Evolutionary conservation across 2,113 vertebrate species (phyloP).

Genomic region (Indri indri): DNA sequence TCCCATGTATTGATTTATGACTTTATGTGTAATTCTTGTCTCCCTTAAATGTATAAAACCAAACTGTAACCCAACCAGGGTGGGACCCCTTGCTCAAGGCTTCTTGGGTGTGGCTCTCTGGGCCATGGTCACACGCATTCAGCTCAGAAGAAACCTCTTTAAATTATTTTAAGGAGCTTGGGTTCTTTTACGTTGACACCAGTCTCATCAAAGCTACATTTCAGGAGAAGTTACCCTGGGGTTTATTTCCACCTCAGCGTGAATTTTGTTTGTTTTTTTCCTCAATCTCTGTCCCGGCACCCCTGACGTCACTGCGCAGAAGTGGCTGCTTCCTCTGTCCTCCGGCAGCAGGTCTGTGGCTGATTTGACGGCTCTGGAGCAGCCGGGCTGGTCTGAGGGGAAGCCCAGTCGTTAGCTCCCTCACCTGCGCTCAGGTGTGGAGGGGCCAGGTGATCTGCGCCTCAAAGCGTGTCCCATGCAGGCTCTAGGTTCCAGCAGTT

Average conservation of each 20-base stretch:
- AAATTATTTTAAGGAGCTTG: no score
- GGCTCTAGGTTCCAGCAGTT: not conserved
- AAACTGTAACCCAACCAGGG: no score
- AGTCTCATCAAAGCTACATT: not conserved
- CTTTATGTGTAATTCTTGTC: no score
- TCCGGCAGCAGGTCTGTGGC: not conserved
- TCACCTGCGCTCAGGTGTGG: not conserved
- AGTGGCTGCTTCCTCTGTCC: not conserved
- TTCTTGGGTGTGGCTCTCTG: no score
- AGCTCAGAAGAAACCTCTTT: no score
- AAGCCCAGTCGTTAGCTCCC: not conserved
- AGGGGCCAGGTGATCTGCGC: fast-evolving
- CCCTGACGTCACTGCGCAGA: not conserved
- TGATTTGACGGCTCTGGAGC: not conserved
- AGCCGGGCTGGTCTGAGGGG: not conserved
- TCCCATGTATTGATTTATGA: no score
- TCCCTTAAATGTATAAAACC: no score
- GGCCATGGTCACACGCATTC: no score
- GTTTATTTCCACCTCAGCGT: not conserved
- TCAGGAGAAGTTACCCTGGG: not conserved
- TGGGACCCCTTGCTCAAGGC: no score
- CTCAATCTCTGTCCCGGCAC: not conserved
- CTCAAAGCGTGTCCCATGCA: not conserved
- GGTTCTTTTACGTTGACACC: not conserved
- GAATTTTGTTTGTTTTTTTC: not conserved